Evolutionary conservation across 2,888 invertebrate species (phyloP).

Genomic region (Sthenelais limicola): DNA sequence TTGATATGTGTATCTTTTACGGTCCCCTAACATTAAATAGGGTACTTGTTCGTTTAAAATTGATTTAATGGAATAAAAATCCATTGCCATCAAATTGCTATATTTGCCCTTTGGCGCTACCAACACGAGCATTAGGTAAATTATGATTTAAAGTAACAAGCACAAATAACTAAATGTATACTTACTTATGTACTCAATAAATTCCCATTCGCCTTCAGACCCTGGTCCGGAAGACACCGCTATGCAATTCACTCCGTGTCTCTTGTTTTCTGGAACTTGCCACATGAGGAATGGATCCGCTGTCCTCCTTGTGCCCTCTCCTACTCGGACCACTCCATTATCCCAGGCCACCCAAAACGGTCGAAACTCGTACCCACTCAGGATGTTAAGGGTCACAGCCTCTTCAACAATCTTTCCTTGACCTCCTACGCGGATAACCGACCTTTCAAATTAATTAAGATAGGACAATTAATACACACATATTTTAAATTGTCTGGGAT

Average conservation of each 20-base stretch:
- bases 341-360: slow-evolving; percentile 69
- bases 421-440: slow-evolving; percentile 60
- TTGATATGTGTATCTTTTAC: too few species aligned
- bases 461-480: too few species aligned
- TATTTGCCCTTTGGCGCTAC: too few species aligned
- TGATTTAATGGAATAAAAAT: too few species aligned
- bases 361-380: slow-evolving; percentile 56
- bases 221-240: slow-evolving; percentile 66
- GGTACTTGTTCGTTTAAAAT: too few species aligned
- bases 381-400: slow-evolving; percentile 54
- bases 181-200: slow-evolving; percentile 62
- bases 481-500: too few species aligned
- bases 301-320: slow-evolving; percentile 62
- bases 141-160: too few species aligned
- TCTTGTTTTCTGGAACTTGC: slow-evolving; percentile 58
- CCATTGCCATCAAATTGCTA: too few species aligned
- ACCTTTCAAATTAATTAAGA: slow-evolving; percentile 49
- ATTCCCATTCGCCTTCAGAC: slow-evolving; percentile 68
- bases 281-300: slow-evolving; percentile 60
- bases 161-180: too few species aligned
- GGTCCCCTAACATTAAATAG: too few species aligned
- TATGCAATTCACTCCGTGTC: slow-evolving; percentile 65
- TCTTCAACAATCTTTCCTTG: slow-evolving; percentile 54
- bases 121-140: too few species aligned
- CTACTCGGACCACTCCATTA: slow-evolving; percentile 54